Evolutionary conservation across 2,888 invertebrate genomes (phyloP), one percentile per base, ranked within the genome.

Genomic region (Caenorhabditis sp.): DNA sequence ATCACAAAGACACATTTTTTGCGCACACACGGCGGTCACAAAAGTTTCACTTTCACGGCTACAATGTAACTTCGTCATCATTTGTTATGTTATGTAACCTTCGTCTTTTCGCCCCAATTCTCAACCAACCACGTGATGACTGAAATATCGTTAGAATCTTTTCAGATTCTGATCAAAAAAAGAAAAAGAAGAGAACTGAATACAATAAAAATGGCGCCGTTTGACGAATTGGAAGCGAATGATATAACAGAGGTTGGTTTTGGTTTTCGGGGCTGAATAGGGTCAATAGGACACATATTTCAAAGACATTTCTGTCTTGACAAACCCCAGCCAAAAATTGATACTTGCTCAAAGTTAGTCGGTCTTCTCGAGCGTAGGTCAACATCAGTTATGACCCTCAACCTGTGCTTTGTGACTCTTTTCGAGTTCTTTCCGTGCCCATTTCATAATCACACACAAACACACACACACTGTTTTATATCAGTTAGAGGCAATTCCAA

Each of bases 371-470:
- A 20, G 13, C 45, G 6, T 68, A 41, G 68, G 68, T 68, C 68
- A 68, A 68, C 68, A 58, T 50, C 13, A 13, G 41, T 43, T 68
- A 58, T 68, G 58, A 52, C 58, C 48, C 39, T 56, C 37, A 41
- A 41, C 8, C 8, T 52, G 68, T 68, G 68, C 43, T 68, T 59
- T 68, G 68, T 68, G 68, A 65, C 65, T 65, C 39, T 35, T 13
- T n/a, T 24, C 30, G n/a, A 22, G 17, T 13, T 58, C 27, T 43
- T 55, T 61, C 37, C 50, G n/a, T n/a, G n/a, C n/a, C n/a, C n/a
- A n/a, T n/a, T n/a, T n/a, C n/a, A n/a, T n/a, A n/a, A n/a, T n/a
- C n/a, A n/a, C n/a, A n/a, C n/a, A n/a, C n/a, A n/a, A n/a, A n/a
- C 55, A 30, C 53, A 65, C 63, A 45, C 45, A 35, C 45, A 46